Base-by-base conservation (phyloP, 2,113 vertebrate genomes). In the Nanorana parkeri region DNA sequence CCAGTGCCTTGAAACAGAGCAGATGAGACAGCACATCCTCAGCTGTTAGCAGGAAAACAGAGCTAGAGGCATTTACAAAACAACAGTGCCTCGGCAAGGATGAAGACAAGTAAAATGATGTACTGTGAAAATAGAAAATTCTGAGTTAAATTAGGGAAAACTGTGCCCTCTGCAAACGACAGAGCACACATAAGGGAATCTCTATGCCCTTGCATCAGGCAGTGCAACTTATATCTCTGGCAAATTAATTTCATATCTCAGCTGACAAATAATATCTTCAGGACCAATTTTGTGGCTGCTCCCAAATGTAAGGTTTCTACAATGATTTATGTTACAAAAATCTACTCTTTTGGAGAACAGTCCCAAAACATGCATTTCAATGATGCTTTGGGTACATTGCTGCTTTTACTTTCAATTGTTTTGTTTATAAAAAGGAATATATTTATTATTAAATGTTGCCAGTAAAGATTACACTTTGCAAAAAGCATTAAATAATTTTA, bases 41-140 rank as follows among this genome's bases (percentile, higher is more conserved):
- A 68, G 77, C 63, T 68, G 77, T 56, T 79, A 68, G 54, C 65
- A 69, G 65, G 67, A 80, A 73, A 80, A 69, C 67, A 69, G 55
- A 26, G 67, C 78, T 80, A 58, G n/a, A 69, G 78, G 78, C 78
- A 69, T 80, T 80, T 80, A 55, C 78, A 80, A 80, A 80, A 69
- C 78, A 80, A 80, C 78, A 80, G 78, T 80, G 78, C 78, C 78
- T 80, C 66, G 23, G 66, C 66, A 80, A 80, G 78, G 78, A 71
- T 56, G 54, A 29, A 69, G 78, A 80, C 78, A 61, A 69, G 78
- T 26, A 80, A 60, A 69, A 80, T 80, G 66, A 80, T 80, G 55
- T 36, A 61, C 23, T 58, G 20, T 47, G 66, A 61, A 80, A 80
- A 80, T 61, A 68, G 78, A 80, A 68, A 75, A 69, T 69, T 60